Percentiles rank a stretch among this genome's conserved stretches.
Conservation (phyloP, 2,113 vertebrate species). For the Myiozetetes cayanensis region DNA sequence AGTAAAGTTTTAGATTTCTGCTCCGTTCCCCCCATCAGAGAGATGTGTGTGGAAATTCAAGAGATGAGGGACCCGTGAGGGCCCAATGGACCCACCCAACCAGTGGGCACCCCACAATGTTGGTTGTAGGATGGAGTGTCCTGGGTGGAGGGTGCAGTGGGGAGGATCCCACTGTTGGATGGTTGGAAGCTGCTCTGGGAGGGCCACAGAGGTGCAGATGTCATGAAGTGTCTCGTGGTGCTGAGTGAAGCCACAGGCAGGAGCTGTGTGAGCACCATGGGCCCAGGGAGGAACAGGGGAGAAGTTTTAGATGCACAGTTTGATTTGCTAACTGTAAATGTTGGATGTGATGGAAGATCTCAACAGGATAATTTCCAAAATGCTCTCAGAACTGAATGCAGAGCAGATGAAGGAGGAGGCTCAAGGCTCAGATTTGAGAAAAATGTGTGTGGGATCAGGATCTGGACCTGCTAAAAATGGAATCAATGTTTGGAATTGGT, state of each 20-base stretch:
- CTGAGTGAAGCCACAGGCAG: neutral
- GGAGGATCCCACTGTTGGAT: neutral
- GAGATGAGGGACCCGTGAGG: neutral
- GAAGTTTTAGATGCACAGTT: neutral
- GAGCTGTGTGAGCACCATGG: neutral
- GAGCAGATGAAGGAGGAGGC: neutral
- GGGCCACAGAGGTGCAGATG: neutral
- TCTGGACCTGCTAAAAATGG: neutral
- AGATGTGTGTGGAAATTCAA: neutral
- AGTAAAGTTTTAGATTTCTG: neutral
- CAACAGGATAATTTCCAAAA: neutral
- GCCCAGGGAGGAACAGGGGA: neutral
- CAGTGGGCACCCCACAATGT: neutral
- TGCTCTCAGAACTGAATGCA: neutral
- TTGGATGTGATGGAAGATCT: neutral
- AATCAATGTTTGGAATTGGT: neutral
- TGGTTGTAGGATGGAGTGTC: neutral
- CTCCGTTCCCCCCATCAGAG: neutral
- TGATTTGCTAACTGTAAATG: neutral
- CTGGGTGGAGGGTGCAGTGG: rapidly evolving
- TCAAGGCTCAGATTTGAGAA: neutral
- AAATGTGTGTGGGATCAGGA: neutral
- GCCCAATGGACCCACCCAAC: neutral
- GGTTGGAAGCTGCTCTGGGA: neutral
- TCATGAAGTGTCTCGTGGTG: neutral